Evolutionary conservation across 2,888 invertebrate species (phyloP), one percentile per base, ranked within the genome.

Genomic region (Zygothrica quintamaculata): DNA sequence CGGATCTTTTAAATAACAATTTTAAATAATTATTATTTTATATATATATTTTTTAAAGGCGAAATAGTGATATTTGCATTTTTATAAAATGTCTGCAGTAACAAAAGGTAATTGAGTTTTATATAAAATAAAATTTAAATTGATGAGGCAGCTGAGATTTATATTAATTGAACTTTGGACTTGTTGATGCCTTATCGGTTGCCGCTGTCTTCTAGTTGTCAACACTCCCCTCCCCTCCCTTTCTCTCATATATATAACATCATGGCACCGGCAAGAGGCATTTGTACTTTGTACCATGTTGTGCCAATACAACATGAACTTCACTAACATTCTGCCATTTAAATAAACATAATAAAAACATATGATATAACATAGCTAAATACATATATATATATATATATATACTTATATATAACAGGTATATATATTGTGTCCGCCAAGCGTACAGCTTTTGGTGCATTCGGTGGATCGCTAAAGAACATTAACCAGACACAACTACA

Each of bases 401-500:
- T 22, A 22, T 22, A n/a, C 43, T 22, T 31, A 1, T 34, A 0
- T 22, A 31, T 34, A 34, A 4, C 37, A 97, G 97, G 97, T 87
- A 93, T 97, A 71, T 97, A 96, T 90, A 95, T 98, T 89, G 97
- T 99, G 66, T 97, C 96, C 76, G 99, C 99, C 11, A 99, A 99
- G 92, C 94, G 99, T 68, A 99, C 99, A 0, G 96, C 99, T 1
- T 99, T 99, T 92, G 99, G 99, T 50, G 95, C 99, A 0, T 98
- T 96, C 91, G 99, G 99, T 2, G 97, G 97, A 0, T 93, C 94
- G 81, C 94, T 97, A 88, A 93, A 93, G 25, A 95, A 95, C 89
- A 94, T 94, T 6, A 93, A 93, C 33, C 93, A 94, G 15, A 94
- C 95, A 0, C 96, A 97, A 60, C 92, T 99, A 67, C 97, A 97